These are phyloP conservation scores for Dichetophora obliterata DNA, from an alignment of 2,888 invertebrate genomes.

Conservation along the genomic window DNA sequence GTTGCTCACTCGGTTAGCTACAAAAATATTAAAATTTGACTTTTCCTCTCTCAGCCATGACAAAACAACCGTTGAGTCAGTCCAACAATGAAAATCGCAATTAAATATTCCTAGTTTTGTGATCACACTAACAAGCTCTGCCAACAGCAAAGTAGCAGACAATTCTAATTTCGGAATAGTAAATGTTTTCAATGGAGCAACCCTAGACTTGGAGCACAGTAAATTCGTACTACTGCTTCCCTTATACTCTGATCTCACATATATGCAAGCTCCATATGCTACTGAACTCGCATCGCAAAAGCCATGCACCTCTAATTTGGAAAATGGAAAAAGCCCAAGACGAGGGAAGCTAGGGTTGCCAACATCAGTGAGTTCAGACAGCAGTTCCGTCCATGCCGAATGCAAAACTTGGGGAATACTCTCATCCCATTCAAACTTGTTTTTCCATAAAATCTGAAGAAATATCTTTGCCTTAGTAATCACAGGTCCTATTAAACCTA, in stretches of 20 bases:
- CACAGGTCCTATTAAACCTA: constrained; percentile 44
- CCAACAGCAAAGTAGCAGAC: too few relatives aligned
- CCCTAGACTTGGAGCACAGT: constrained; percentile 43
- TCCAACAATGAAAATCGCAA: constrained; percentile 34
- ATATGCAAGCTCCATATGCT: constrained; percentile 43
- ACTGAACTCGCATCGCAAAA: constrained; percentile 41
- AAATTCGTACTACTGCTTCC: not conserved
- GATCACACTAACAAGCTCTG: constrained; percentile 7
- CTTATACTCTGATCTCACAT: constrained; percentile 31
- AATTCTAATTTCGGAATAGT: constrained; percentile 1
- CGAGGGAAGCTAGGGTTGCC: constrained; percentile 16
- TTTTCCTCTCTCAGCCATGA: constrained; percentile 41
- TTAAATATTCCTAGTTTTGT: not conserved
- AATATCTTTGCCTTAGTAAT: constrained; percentile 46
- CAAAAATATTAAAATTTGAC: too few relatives aligned
- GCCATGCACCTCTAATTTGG: constrained; percentile 37
- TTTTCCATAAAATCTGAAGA: constrained; percentile 45
- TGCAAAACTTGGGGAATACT: constrained; percentile 19
- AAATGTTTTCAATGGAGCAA: constrained; percentile 27
- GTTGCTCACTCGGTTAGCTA: constrained; percentile 34
- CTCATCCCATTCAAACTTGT: constrained; percentile 31
- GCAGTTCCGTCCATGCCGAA: constrained; percentile 1
- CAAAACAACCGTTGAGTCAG: constrained; percentile 41
- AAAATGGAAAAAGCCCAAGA: constrained; percentile 56
- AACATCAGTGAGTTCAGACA: constrained; percentile 39